Evolutionary conservation across 2,888 invertebrate species (phyloP).

Genomic region (Lamellibrachia satsuma): DNA sequence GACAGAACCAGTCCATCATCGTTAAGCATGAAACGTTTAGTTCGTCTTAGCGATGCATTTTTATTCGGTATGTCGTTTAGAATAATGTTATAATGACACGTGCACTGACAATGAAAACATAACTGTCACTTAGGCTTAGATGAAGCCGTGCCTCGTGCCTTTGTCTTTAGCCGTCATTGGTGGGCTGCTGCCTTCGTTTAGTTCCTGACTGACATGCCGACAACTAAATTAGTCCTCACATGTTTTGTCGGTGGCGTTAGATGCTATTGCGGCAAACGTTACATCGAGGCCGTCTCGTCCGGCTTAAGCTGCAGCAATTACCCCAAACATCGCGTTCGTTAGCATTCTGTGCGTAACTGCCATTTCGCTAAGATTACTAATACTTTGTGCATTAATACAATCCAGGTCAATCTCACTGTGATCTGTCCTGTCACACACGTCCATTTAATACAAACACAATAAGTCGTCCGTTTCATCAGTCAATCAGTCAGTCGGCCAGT

Average conservation of each 20-base stretch:
- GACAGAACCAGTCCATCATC: background rate
- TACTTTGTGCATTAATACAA: background rate
- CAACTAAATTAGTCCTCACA: background rate
- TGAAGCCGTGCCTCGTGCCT: background rate
- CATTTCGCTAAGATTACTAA: background rate
- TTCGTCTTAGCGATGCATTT: background rate
- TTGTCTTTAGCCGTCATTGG: background rate
- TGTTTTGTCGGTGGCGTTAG: background rate
- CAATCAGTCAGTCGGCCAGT: background rate
- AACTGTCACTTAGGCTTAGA: background rate
- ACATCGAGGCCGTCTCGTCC: background rate
- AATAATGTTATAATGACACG: background rate
- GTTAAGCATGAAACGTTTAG: background rate
- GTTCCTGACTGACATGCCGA: background rate
- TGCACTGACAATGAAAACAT: background rate
- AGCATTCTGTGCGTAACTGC: background rate
- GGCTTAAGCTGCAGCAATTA: background rate
- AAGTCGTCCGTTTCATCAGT: background rate
- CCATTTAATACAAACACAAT: background rate
- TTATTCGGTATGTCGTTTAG: background rate
- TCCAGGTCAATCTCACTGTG: background rate
- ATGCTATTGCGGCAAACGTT: background rate
- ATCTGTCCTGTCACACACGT: background rate
- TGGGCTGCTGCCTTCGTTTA: background rate
- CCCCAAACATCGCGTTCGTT: background rate